These are phyloP conservation scores for Callithrix jacchus DNA, from an alignment of 2,113 vertebrate genomes.

Conservation along the genomic window DNA sequence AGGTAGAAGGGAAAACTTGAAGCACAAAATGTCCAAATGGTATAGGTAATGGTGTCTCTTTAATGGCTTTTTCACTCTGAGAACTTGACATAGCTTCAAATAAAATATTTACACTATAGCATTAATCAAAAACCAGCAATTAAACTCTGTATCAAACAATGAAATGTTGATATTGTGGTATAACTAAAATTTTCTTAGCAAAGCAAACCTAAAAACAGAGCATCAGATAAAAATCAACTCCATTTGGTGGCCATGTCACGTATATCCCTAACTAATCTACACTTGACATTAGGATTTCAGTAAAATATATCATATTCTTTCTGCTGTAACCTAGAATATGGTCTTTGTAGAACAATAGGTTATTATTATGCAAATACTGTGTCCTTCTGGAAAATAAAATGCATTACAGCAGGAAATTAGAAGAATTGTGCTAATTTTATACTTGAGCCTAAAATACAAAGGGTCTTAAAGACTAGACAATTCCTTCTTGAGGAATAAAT, in stretches of 20 bases:
- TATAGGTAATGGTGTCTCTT: constrained; percentile 32
- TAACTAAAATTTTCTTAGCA: constrained; percentile 25
- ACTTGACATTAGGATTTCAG: constrained; percentile 43
- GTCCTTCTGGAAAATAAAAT: constrained; percentile 23
- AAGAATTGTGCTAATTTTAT: constrained; percentile 17
- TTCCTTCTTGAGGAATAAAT: constrained; percentile 41
- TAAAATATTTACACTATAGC: constrained; percentile 10
- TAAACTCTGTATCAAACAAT: not conserved
- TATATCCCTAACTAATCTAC: constrained; percentile 2
- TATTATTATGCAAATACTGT: constrained; percentile 46
- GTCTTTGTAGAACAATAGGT: constrained; percentile 19
- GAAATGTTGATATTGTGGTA: not conserved
- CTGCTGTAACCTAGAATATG: not conserved
- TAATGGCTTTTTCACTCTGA: not conserved
- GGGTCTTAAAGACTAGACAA: constrained; percentile 47
- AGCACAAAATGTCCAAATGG: constrained; percentile 37
- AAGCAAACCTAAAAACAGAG: constrained; percentile 35
- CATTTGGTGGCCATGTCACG: constrained; percentile 12
- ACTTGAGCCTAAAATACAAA: constrained; percentile 48
- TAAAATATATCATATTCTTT: constrained; percentile 48
- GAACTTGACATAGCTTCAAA: constrained; percentile 42
- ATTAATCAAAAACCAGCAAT: constrained; percentile 10
- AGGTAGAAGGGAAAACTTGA: constrained; percentile 30
- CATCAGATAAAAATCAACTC: constrained; percentile 43
- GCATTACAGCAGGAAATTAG: not conserved